Evolutionary conservation across 2,888 invertebrate genomes (phyloP).

Genomic region (Cerastis rubricosa): DNA sequence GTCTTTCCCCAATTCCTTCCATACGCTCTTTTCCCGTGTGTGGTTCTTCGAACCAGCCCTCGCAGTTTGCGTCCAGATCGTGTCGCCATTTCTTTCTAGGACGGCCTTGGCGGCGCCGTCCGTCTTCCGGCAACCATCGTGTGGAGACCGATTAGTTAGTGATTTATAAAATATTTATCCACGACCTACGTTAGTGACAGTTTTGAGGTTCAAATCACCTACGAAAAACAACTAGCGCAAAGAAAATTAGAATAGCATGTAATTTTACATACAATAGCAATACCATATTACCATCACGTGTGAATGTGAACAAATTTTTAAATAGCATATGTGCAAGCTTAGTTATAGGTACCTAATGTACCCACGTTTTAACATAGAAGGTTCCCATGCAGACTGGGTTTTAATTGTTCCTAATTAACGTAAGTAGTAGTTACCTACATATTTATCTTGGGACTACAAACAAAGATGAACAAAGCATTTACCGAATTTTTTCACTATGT

Average conservation of each 20-base stretch:
- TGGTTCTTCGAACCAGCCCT: too few species aligned
- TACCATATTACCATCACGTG: conserved; percentile 7
- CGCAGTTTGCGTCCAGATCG: too few species aligned
- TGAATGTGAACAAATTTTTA: conserved; percentile 23
- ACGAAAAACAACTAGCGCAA: background rate
- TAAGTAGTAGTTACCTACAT: background rate
- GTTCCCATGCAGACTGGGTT: conserved; percentile 21
- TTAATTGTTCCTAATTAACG: conserved; percentile 6
- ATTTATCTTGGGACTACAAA: background rate
- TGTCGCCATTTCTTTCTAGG: too few species aligned
- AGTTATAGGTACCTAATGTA: background rate
- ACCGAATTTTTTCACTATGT: background rate
- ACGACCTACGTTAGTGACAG: background rate
- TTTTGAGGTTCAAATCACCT: background rate
- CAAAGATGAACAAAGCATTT: background rate
- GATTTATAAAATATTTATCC: background rate
- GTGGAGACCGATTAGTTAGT: too few species aligned
- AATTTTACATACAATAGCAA: conserved; percentile 37
- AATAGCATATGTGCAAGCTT: background rate
- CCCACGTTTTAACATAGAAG: background rate
- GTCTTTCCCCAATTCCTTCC: too few species aligned
- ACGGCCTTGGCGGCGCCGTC: too few species aligned
- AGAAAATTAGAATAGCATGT: background rate
- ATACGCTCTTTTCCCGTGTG: too few species aligned
- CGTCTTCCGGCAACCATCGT: too few species aligned